phyloP scores from a whole-genome alignment of 2,797 vertebrate genomes.

The Avahi laniger region DNA sequence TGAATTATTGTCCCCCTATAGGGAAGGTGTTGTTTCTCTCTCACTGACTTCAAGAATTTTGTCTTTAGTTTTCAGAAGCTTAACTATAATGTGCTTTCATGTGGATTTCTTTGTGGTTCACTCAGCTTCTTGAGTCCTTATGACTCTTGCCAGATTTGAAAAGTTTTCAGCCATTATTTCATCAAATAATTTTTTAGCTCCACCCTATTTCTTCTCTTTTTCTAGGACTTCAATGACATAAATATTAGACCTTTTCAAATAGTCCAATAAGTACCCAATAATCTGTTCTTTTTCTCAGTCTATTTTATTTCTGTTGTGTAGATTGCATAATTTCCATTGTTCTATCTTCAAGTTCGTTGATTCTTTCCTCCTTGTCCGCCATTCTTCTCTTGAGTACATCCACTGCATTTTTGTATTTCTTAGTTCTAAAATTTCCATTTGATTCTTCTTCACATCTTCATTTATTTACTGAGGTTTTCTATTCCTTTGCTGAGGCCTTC shows the following conservation, averaged over 20 bases:
- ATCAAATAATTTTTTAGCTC: neutral
- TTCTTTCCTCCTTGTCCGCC: neutral
- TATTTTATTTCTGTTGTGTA: neutral
- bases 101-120: neutral
- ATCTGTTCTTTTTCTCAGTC: neutral
- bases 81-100: neutral
- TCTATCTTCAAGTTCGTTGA: neutral
- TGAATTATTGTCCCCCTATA: no score
- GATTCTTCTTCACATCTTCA: neutral
- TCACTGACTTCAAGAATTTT: neutral
- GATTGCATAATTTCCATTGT: neutral
- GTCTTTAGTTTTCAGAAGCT: neutral
- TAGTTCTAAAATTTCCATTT: neutral
- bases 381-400: neutral
- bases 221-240: neutral
- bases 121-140: no score
- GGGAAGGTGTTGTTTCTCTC: neutral
- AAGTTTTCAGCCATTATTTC: no score
- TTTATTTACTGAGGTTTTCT: neutral
- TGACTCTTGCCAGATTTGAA: no score
- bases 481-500: neutral
- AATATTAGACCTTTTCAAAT: neutral
- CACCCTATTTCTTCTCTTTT: neutral
- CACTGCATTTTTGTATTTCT: neutral
- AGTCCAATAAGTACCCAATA: neutral